Conservation (phyloP, 2,888 invertebrate species). For the Tetanocera ferruginea region DNA sequence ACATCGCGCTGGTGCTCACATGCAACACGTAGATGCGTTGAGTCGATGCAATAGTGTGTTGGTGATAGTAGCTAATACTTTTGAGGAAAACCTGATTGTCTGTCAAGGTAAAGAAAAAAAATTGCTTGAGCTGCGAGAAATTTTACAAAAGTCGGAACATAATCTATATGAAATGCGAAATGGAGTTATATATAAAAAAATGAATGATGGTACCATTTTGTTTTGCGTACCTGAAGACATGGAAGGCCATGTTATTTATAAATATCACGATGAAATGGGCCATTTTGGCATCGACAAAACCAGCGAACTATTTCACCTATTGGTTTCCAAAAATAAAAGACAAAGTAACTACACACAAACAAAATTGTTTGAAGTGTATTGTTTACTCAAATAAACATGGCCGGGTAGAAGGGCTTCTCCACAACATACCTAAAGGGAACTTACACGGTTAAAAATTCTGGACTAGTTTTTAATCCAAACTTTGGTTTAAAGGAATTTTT, state of each 20-base stretch:
- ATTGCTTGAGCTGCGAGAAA: not conserved
- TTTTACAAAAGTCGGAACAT: too few species aligned
- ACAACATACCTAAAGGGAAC: constrained; percentile 43
- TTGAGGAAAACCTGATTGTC: too few species aligned
- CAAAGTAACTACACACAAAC: not conserved
- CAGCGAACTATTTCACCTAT: constrained; percentile 24
- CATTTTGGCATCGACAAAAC: constrained; percentile 22
- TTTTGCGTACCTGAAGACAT: constrained; percentile 39
- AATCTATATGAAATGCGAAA: constrained; percentile 42
- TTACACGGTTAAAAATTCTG: too few species aligned
- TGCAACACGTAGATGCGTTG: constrained; percentile 34
- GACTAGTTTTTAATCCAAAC: too few species aligned
- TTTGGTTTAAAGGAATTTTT: too few species aligned
- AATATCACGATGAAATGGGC: too few species aligned
- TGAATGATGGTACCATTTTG: constrained; percentile 6
- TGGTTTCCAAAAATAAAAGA: not conserved
- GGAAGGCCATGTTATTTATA: constrained; percentile 37
- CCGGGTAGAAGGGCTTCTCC: constrained; percentile 23
- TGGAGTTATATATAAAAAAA: constrained; percentile 40
- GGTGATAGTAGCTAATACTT: too few species aligned
- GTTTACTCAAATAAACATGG: constrained; percentile 37
- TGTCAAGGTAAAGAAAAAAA: constrained; percentile 24
- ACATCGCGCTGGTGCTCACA: not conserved
- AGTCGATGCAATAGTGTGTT: constrained; percentile 25
- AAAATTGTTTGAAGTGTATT: constrained; percentile 25